phyloP scores from a whole-genome alignment of 2,113 vertebrate species.

The Microcebus murinus region DNA sequence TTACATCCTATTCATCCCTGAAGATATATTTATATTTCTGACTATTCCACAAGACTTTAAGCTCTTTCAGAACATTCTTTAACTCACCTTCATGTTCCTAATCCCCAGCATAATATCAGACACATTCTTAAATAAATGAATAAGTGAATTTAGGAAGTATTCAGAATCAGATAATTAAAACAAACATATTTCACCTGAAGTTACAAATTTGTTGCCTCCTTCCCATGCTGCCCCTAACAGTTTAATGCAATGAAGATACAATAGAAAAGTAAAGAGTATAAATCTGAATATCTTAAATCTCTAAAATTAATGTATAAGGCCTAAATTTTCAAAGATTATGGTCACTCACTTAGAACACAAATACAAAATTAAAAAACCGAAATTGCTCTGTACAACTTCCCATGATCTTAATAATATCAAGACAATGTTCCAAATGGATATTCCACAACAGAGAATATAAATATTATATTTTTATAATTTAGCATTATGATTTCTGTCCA shows the following conservation, averaged over 20 bases:
- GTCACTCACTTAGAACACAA: conserved; percentile 57
- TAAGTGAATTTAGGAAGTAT: conserved; percentile 9
- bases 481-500: conserved; percentile 73
- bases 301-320: conserved; percentile 58
- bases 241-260: neutral
- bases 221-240: neutral
- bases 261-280: neutral
- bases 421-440: conserved; percentile 76
- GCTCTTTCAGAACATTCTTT: neutral
- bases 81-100: neutral
- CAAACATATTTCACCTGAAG: neutral
- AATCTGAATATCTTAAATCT: conserved; percentile 69
- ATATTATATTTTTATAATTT: conserved; percentile 83
- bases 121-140: neutral
- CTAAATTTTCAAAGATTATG: conserved; percentile 64
- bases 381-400: conserved; percentile 67
- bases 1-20: neutral
- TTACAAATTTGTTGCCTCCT: neutral
- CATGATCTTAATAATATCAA: conserved; percentile 82
- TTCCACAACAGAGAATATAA: conserved; percentile 74
- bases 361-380: conserved; percentile 63
- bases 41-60: neutral
- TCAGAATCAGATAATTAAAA: conserved; percentile 7
- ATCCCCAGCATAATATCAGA: neutral
- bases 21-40: neutral